Conservation (phyloP, 2,797 vertebrate genomes). For the Hemitrygon akajei region DNA sequence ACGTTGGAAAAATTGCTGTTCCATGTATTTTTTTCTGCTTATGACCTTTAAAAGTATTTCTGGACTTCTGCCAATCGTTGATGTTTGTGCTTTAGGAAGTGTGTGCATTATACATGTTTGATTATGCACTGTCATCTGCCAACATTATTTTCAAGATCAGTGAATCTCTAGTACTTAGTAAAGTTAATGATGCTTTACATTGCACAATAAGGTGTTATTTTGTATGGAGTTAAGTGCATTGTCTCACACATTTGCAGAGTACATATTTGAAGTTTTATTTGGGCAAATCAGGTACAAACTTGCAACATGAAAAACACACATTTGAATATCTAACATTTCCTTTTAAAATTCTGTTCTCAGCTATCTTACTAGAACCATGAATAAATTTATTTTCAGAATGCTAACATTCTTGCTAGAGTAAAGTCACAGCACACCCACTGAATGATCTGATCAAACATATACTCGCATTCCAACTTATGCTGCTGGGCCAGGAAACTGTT, state of each 20-base stretch:
- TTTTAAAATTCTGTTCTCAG: background rate
- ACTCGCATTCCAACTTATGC: background rate
- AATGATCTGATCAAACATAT: background rate
- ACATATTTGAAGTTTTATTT: background rate
- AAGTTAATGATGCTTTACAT: background rate
- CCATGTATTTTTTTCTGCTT: background rate
- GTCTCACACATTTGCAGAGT: background rate
- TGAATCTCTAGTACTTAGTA: background rate
- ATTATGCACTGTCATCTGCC: background rate
- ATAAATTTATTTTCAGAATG: background rate
- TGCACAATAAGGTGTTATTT: background rate
- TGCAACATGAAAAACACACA: background rate
- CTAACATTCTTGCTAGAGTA: background rate
- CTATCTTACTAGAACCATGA: background rate
- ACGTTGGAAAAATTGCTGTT: background rate
- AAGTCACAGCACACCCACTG: background rate
- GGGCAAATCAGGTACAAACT: background rate
- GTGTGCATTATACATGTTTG: background rate
- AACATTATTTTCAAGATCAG: background rate
- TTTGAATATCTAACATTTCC: background rate
- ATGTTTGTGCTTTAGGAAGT: background rate
- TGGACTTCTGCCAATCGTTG: background rate
- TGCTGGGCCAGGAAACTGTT: too few relatives aligned
- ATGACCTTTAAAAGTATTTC: background rate
- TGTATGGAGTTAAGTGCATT: background rate